These are phyloP conservation scores for Onychomys arenicola DNA, from an alignment of 2,797 vertebrate genomes.

Conservation along the genomic window DNA sequence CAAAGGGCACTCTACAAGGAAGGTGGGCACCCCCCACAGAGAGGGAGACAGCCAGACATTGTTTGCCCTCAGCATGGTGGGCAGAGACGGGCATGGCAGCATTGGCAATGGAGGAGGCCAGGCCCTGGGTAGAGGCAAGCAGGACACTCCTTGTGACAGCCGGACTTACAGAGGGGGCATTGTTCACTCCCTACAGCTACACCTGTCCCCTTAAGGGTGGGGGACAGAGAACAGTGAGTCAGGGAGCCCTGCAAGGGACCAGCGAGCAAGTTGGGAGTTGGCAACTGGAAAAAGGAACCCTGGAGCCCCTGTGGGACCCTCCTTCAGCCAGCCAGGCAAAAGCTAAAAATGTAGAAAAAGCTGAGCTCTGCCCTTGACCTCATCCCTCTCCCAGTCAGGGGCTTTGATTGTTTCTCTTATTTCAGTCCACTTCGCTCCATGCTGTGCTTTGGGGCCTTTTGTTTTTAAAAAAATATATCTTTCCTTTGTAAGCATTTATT, in stretches of 20 bases:
- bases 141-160: not conserved
- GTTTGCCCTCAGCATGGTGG: slow-evolving; percentile 62
- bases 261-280: not conserved
- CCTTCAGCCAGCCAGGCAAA: slow-evolving; percentile 28
- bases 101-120: not conserved
- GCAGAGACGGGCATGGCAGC: slow-evolving; percentile 55
- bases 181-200: slow-evolving; percentile 49
- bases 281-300: not conserved
- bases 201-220: slow-evolving; percentile 44
- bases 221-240: not conserved
- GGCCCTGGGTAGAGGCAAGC: not conserved
- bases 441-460: slow-evolving; percentile 50
- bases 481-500: slow-evolving; percentile 68
- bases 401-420: slow-evolving; percentile 76
- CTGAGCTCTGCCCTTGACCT: not conserved
- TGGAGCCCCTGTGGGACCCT: not conserved
- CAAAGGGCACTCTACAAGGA: slow-evolving; percentile 14
- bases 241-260: slow-evolving; percentile 36
- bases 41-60: slow-evolving; percentile 61
- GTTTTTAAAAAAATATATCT: not conserved
- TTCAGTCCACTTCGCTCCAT: slow-evolving; percentile 37
- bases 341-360: not conserved
- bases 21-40: not conserved
- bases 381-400: not conserved
- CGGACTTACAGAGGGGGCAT: slow-evolving; percentile 59